Base-by-base conservation (phyloP, 1,140 invertebrate genomes). In the Drosophila arizonae region DNA sequence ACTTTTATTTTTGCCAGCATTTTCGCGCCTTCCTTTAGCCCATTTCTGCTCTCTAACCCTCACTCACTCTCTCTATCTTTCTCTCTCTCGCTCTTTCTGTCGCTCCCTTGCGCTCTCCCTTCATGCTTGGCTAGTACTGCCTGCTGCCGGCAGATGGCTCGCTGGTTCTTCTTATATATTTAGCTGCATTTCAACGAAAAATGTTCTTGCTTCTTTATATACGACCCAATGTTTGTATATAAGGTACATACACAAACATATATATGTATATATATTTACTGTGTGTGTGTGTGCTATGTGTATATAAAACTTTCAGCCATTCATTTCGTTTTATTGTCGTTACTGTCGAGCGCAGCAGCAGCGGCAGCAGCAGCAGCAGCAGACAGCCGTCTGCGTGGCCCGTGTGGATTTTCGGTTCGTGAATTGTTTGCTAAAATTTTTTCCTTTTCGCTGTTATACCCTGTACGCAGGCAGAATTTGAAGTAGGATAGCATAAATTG, bases 61-160 rank as follows among this genome's bases (percentile, higher is more conserved):
- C 24, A 39, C 21, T 39, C 21, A 48, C 41, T 4, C 36, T 11
- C 9, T 50, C 15, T 41, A 13, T 39, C 28, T 39, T 15, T 4
- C 30, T 33, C 33, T 33, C 33, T 8, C 33, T 33, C 33, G 1
- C 33, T 6, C 26, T 26, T 8, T 50, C n/a, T 50, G 11, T 36
- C 33, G 26, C 28, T 46, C 46, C 33, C 6, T 39, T 24, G 3
- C 1, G 3, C 15, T 13, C 52, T n/a, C 24, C 48, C 58, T 73
- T 26, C 11, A 50, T 21, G 17, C 21, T 46, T 30, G 17, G 57
- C 26, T 48, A 58, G 67, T 74, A 45, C 75, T 52, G 66, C 60
- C 69, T 65, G 66, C 65, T 72, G 68, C 60, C 80, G 82, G 54
- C 82, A 87, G 79, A 87, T 86, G 82, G 78, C 82, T 82, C 76